Base-by-base conservation (phyloP, 2,888 invertebrate species). In the Cryptosula pallasiana region DNA sequence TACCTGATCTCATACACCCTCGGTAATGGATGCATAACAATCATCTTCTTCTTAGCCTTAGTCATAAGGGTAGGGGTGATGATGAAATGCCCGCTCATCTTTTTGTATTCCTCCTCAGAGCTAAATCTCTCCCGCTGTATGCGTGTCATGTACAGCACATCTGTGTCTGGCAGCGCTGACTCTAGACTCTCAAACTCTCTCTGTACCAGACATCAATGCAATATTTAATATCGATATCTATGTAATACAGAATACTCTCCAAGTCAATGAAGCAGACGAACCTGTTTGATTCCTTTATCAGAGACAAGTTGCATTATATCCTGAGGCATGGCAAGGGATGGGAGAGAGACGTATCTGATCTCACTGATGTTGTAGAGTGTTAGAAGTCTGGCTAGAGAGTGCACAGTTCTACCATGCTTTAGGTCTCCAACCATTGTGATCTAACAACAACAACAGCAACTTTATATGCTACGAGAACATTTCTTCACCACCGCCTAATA, bases 391-490 rank as follows among this genome's bases (percentile, higher is more conserved):
- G 97, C 97, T 73, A 99, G 87, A 0, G 98, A 99, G 86, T 99
- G 99, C 0, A 99, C 99, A 0, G 99, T 99, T 54, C 99, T 89
- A 0, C 99, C 98, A 85, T 99, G 93, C 84, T 95, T 96, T 77
- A 99, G 87, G 85, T 99, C 99, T 2, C 99, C 99, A 27, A 98
- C 97, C 91, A 99, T 91, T 0, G 98, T 98, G 71, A 99, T 95
- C 86, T 87, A 77, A 1, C 75, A 74, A n/a, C n/a, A n/a, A n/a
- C n/a, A n/a, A n/a, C n/a, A n/a, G n/a, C n/a, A n/a, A n/a, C n/a
- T n/a, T n/a, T n/a, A n/a, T n/a, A n/a, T n/a, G n/a, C n/a, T n/a
- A n/a, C n/a, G n/a, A n/a, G n/a, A n/a, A n/a, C n/a, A n/a, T n/a
- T n/a, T n/a, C n/a, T n/a, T n/a, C n/a, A n/a, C n/a, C n/a, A n/a